Percentiles rank a stretch among this genome's conserved stretches.
Conservation (phyloP, 2,888 invertebrate genomes). For the Frankliniella fusca region DNA sequence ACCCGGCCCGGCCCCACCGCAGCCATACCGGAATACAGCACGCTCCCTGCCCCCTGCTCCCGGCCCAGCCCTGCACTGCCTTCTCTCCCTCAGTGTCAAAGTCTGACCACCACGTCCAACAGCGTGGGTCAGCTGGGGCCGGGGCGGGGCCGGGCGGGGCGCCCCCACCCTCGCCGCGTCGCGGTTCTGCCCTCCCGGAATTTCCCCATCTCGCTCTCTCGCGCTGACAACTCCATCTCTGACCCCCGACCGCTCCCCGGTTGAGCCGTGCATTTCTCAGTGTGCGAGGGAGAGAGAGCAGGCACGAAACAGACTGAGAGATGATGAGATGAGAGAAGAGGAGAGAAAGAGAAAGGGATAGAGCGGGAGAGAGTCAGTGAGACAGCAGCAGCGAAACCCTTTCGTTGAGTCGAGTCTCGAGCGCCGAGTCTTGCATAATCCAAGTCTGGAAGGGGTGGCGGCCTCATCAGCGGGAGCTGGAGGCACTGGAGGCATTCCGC, state of each 20-base stretch:
- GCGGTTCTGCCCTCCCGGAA: too few relatives aligned
- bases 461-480: background rate
- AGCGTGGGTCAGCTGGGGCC: too few relatives aligned
- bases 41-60: too few relatives aligned
- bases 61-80: too few relatives aligned
- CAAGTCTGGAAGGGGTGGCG: background rate
- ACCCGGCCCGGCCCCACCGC: too few relatives aligned
- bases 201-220: too few relatives aligned
- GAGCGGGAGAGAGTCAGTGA: background rate
- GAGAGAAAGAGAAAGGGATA: conserved; percentile 7
- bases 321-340: background rate
- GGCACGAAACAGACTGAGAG: background rate
- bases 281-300: background rate
- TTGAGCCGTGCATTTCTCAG: conserved; percentile 2
- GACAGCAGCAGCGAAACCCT: background rate
- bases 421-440: conserved; percentile 11
- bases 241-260: background rate
- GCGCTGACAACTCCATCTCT: background rate
- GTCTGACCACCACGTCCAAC: too few relatives aligned
- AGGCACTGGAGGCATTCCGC: background rate
- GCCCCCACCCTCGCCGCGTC: too few relatives aligned
- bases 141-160: too few relatives aligned
- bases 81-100: too few relatives aligned
- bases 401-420: background rate
- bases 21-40: too few relatives aligned